These are phyloP conservation scores for Bothrops jararaca DNA, from an alignment of 2,113 vertebrate species.

Conservation along the genomic window DNA sequence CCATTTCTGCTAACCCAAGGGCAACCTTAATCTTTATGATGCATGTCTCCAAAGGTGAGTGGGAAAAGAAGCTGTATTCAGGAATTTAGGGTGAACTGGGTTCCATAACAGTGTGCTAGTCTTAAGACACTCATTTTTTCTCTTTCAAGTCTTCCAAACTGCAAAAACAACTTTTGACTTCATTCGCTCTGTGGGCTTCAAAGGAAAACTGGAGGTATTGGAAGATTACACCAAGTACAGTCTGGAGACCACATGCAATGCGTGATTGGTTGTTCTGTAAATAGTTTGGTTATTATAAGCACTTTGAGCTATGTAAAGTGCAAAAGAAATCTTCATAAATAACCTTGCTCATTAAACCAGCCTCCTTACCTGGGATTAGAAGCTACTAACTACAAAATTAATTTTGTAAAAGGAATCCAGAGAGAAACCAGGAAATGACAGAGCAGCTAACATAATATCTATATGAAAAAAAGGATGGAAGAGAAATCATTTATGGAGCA, in stretches of 20 bases:
- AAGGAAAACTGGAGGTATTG: background rate
- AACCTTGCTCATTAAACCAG: background rate
- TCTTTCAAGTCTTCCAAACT: background rate
- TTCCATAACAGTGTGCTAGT: background rate
- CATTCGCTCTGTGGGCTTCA: background rate
- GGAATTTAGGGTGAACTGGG: background rate
- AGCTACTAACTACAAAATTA: background rate
- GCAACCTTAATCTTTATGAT: background rate
- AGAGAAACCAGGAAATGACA: background rate
- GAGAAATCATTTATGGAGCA: background rate
- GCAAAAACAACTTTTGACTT: background rate
- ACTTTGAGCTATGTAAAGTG: background rate
- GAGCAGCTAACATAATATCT: background rate
- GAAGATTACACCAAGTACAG: background rate
- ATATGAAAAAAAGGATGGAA: background rate
- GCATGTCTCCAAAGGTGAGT: background rate
- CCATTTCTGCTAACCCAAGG: background rate
- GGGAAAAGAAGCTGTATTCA: background rate
- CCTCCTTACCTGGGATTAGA: background rate
- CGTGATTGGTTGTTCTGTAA: background rate
- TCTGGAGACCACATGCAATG: background rate
- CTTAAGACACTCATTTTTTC: background rate
- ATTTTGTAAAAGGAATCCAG: background rate
- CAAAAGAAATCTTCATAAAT: background rate
- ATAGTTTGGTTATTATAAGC: background rate